Conservation (phyloP, 2,888 invertebrate species). For the Clistopyga incitator region DNA sequence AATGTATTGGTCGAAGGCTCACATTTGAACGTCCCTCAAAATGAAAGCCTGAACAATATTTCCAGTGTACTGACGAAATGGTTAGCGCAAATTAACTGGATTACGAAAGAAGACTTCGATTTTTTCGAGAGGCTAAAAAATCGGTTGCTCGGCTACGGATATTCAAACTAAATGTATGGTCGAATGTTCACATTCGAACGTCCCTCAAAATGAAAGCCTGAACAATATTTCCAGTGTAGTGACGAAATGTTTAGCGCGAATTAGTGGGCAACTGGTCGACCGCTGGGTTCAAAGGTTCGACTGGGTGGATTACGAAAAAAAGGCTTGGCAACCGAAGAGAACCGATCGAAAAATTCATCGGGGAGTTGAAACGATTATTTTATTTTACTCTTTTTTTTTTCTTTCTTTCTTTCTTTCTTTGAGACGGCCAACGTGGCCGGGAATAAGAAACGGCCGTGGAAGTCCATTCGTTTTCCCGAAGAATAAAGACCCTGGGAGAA, state of each 20-base stretch:
- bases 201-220: too few species aligned
- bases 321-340: constrained; percentile 6
- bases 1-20: too few species aligned
- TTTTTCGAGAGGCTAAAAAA: too few species aligned
- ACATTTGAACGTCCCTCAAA: too few species aligned
- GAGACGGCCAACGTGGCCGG: constrained; percentile 36
- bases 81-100: not conserved
- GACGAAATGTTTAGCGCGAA: not conserved
- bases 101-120: too few species aligned
- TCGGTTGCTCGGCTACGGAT: too few species aligned
- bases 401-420: constrained; percentile 39
- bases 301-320: not conserved
- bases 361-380: constrained; percentile 36
- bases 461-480: constrained; percentile 52
- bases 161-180: too few species aligned
- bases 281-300: constrained; percentile 39
- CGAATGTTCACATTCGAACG: too few species aligned
- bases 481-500: constrained; percentile 49
- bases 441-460: constrained; percentile 48
- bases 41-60: not conserved
- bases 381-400: too few species aligned
- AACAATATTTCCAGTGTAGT: not conserved
- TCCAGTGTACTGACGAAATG: not conserved
- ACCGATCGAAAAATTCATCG: constrained; percentile 46
- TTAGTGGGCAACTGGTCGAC: not conserved